Evolutionary conservation across 2,888 invertebrate genomes (phyloP), one percentile per base, ranked within the genome.

Genomic region (Dorcus hopei): DNA sequence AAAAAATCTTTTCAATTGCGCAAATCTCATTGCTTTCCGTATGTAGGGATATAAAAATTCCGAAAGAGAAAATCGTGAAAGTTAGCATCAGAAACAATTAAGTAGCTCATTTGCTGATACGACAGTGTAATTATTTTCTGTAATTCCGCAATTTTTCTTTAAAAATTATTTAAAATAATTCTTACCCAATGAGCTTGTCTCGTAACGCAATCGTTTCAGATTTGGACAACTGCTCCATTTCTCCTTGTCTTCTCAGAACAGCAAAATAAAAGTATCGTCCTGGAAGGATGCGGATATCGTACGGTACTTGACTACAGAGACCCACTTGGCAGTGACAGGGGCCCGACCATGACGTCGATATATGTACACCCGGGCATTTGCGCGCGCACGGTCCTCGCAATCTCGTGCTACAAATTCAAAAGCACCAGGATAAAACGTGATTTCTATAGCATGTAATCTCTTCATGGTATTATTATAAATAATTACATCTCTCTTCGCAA

Each of bases 181-280:
- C 88, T 88, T 78, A 93, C 94, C 93, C 93, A 69, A 94, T 87
- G 71, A 91, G 86, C 72, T 90, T 87, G 74, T 93, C 88, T 39
- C 94, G 84, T 52, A 93, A 82, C 65, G 87, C 86, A 59, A 94
- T 87, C 1, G 93, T 94, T 73, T 93, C 91, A 61, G 83, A 80
- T 79, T 93, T 93, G 26, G 88, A 81, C 83, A 93, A 83, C 58
- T 87, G 86, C 77, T 92, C 91, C 74, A 82, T 79, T 38, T 43
- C 48, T 14, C 4, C 38, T 9, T 33, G 11, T 14, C 38, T 26
- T 39, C 6, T 14, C 33, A 9, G 19, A 38, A 19, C 41, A 41
- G 41, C 23, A 16, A 23, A 9, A 45, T 11, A 9, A 9, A 9
- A 45, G 23, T 16, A 9, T 23, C 16, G 14, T 19, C 16, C 19